Evolutionary conservation across 2,888 invertebrate species (phyloP).

Genomic region (Drosophila dives): DNA sequence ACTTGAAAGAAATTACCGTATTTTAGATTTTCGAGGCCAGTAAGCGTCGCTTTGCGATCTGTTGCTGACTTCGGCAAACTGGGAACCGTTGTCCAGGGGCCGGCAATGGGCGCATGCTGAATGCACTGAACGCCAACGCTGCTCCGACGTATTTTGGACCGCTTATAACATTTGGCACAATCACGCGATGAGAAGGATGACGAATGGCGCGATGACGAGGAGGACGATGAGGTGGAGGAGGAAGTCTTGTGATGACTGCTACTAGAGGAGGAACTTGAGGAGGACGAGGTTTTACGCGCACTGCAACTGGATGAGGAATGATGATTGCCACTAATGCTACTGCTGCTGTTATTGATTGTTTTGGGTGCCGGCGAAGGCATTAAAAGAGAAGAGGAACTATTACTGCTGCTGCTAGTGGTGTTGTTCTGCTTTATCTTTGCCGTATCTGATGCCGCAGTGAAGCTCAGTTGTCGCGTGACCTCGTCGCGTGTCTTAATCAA

Average conservation of each 20-base stretch:
- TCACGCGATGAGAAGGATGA: slow-evolving; percentile 78
- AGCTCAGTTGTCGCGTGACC: slow-evolving; percentile 82
- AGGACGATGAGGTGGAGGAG: slow-evolving; percentile 54
- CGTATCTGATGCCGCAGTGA: slow-evolving; percentile 48
- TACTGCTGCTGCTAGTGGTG: slow-evolving; percentile 24
- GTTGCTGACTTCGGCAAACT: slow-evolving; percentile 41
- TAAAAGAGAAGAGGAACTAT: slow-evolving; percentile 48
- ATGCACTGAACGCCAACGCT: slow-evolving; percentile 90
- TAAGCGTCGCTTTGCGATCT: slow-evolving; percentile 56
- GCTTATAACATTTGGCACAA: slow-evolving; percentile 89
- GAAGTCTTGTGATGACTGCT: slow-evolving; percentile 55
- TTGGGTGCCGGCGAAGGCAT: slow-evolving; percentile 79
- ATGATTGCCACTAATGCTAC: slow-evolving; percentile 56
- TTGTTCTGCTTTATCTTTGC: slow-evolving; percentile 36
- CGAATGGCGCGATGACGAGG: slow-evolving; percentile 69
- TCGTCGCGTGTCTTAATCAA: slow-evolving; percentile 80
- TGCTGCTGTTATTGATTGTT: slow-evolving; percentile 32
- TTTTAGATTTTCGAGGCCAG: slow-evolving; percentile 86
- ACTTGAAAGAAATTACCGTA: slow-evolving; percentile 92
- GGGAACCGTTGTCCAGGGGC: slow-evolving; percentile 60
- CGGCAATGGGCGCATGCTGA: slow-evolving; percentile 65
- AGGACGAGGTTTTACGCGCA: slow-evolving; percentile 61
- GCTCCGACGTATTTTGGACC: slow-evolving; percentile 89
- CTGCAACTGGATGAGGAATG: slow-evolving; percentile 63
- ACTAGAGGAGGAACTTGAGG: slow-evolving; percentile 52